Base-by-base conservation (phyloP, 2,888 invertebrate species). In the Drosophila tripunctata region DNA sequence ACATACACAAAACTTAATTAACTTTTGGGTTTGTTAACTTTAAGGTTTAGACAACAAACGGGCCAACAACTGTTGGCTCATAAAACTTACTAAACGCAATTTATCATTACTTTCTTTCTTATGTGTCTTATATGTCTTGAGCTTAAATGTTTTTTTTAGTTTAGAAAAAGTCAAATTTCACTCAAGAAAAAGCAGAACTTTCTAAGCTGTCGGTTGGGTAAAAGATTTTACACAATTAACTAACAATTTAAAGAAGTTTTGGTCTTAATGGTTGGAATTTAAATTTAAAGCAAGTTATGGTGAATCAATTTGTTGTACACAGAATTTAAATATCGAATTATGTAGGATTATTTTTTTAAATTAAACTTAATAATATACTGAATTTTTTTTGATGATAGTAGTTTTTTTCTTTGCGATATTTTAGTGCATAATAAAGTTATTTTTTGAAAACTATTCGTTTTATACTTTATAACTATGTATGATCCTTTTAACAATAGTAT, bases 21-120 rank as follows among this genome's bases (percentile, higher is more conserved):
- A 51, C 45, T 48, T 63, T 56, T 17, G 10, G 8, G 22, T 22
- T 36, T 4, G n/a, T n/a, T n/a, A n/a, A n/a, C n/a, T n/a, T n/a
- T n/a, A n/a, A n/a, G n/a, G n/a, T n/a, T n/a, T n/a, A 27, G 27
- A 27, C 10, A 10, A 10, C 27, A 14, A 43, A 43, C 15, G 7
- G 14, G 22, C 31, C 17, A 15, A n/a, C 5, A 54, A 36, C 33
- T 12, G 48, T 22, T 10, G 55, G n/a, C 14, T n/a, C 40, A 33
- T 33, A 61, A 67, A 70, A 31, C 6, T 22, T 45, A 22, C 70
- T 41, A 21, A 6, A 31, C 33, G 12, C 22, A 33, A 24, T 43
- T 63, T 36, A 24, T 21, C 10, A 10, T 27, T 30, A 30, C 65
- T 68, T 71, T 65, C 52, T 8, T n/a, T n/a, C n/a, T n/a, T n/a